Base-by-base conservation (phyloP, 2,113 vertebrate species). In the Hoplias malabaricus region DNA sequence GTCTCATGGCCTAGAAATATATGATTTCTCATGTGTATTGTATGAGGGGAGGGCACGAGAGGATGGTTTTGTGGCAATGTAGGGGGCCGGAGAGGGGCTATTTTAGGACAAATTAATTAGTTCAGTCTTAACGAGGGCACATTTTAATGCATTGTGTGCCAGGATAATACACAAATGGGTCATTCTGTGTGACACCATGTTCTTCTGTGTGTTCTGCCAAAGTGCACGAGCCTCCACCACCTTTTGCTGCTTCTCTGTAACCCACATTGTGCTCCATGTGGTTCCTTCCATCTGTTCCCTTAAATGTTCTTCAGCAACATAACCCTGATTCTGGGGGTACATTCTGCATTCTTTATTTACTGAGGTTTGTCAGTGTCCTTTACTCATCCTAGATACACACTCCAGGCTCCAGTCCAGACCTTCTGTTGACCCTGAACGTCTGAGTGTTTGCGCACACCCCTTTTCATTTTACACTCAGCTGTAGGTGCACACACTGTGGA, bases 81-180 rank as follows among this genome's bases (percentile, higher is more conserved):
- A 38, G 53, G 43, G 77, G 69, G 76, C 14, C 67, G 63, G 48
- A 71, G 61, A 68, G 10, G 80, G 73, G 85, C 90, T 93, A 93
- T 92, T 89, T 93, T 69, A 87, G 80, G 87, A 84, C 84, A 84
- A 86, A 89, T 90, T 92, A 93, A 92, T 92, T 91, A 90, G 92
- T 88, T 82, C 89, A 87, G 73, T 82, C 43, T 84, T 79, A 93
- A 92, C 83, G 86, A 90, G 91, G 91, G 86, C 90, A 86, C 65
- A 81, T 71, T 77, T 27, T 54, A 75, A 76, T 67, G 67, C 71
- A 54, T 82, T 76, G 43, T 88, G 89, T 87, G 83, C 90, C 87
- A 82, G 75, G 86, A 84, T 81, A 69, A 73, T 69, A 75, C 86
- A 79, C 88, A 82, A 36, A 75, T 27, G 85, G 83, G 84, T 73